These are phyloP conservation scores for Aphaenogaster ashmeadi DNA, from an alignment of 1,140 invertebrate species.

Conservation along the genomic window DNA sequence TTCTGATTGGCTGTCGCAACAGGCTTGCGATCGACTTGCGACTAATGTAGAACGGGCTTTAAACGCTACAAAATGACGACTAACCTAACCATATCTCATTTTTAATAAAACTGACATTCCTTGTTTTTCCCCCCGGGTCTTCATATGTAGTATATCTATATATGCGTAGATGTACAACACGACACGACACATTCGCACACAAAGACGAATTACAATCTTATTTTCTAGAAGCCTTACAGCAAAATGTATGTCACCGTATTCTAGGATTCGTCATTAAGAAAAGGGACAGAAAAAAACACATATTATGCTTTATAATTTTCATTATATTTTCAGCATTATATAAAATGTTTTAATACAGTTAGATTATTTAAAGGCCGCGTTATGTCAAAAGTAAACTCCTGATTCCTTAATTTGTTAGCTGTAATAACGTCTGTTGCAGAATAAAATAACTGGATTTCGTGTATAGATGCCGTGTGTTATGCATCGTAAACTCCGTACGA, in stretches of 20 bases:
- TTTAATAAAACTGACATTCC: no score
- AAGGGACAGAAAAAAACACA: background rate
- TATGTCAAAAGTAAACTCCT: background rate
- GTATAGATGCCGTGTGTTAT: background rate
- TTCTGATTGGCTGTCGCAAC: no score
- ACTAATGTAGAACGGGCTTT: no score
- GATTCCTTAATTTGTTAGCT: background rate
- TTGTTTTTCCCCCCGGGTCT: no score
- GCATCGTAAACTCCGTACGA: conserved; percentile 4
- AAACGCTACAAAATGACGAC: no score
- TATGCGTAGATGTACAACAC: background rate
- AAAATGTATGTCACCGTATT: background rate
- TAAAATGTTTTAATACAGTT: background rate
- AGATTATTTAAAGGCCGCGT: background rate
- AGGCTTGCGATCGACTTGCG: no score
- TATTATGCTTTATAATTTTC: background rate
- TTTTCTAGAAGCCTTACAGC: background rate
- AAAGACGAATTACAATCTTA: conserved; percentile 30
- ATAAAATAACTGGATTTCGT: background rate
- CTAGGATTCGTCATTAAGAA: background rate
- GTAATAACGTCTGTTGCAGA: background rate
- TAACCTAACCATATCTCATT: no score
- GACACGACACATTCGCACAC: background rate
- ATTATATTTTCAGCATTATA: background rate
- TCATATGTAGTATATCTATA: background rate